These are phyloP conservation scores for Halcyon smyrnensis DNA, from an alignment of 2,797 vertebrate genomes.

Conservation along the genomic window DNA sequence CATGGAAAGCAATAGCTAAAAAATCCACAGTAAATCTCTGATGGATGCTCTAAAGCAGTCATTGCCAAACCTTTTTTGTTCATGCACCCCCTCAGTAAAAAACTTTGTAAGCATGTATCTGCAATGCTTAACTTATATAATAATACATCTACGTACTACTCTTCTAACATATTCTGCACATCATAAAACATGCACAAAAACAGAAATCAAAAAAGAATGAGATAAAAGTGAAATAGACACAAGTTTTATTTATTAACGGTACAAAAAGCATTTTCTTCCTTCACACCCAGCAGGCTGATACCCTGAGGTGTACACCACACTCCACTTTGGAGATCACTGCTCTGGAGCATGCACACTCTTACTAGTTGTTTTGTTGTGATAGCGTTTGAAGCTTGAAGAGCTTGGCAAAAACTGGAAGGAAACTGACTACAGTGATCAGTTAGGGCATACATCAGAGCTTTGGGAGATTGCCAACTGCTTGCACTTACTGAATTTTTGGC, in stretches of 20 bases:
- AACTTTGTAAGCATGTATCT: not conserved
- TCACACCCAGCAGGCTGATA: accelerated
- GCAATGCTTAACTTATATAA: not conserved
- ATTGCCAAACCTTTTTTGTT: not conserved
- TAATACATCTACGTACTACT: not conserved
- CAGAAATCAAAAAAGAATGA: not conserved
- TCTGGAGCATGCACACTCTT: not conserved
- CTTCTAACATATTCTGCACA: not conserved
- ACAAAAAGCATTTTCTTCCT: not conserved
- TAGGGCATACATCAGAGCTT: not conserved
- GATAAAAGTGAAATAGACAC: not conserved
- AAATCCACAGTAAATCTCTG: not conserved
- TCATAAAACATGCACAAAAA: not conserved
- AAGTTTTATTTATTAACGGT: not conserved
- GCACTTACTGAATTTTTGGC: not conserved
- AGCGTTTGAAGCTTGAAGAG: not conserved
- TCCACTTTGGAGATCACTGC: not conserved
- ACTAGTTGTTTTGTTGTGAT: not conserved
- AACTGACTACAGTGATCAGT: not conserved
- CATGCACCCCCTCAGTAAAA: not conserved
- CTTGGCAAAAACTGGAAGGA: not conserved
- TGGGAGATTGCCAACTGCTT: not conserved
- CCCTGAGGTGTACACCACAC: not conserved
- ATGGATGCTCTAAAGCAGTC: not conserved
- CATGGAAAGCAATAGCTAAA: not conserved